These are phyloP conservation scores for Stictocephala bisonia DNA, from an alignment of 2,888 invertebrate genomes.

Conservation along the genomic window DNA sequence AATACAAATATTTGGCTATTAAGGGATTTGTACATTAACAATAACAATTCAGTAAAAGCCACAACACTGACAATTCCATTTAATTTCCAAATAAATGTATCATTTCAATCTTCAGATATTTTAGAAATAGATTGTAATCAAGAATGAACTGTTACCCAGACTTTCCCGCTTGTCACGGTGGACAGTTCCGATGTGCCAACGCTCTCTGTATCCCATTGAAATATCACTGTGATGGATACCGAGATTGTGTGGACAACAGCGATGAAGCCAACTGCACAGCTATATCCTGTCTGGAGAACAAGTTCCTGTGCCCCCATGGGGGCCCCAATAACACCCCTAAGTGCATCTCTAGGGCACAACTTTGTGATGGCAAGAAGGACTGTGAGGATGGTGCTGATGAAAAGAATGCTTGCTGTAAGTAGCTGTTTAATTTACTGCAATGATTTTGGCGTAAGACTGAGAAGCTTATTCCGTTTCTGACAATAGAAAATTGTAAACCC, in stretches of 20 bases:
- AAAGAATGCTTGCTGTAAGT: constrained; percentile 88
- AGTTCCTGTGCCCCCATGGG: constrained; percentile 89
- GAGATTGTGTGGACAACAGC: constrained; percentile 92
- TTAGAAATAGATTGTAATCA: too few species aligned
- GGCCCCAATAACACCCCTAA: constrained; percentile 78
- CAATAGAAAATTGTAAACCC: too few species aligned
- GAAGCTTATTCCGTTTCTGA: too few species aligned
- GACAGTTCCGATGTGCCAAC: constrained; percentile 93
- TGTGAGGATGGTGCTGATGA: constrained; percentile 94
- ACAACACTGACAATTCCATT: too few species aligned
- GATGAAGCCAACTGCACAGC: constrained; percentile 90
- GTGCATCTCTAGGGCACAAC: constrained; percentile 87
- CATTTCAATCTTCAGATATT: too few species aligned
- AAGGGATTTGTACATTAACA: too few species aligned
- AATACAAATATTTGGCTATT: too few species aligned
- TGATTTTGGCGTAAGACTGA: too few species aligned
- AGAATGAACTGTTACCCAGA: too few species aligned
- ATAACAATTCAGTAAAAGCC: neutral
- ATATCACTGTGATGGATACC: constrained; percentile 87
- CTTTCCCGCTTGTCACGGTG: constrained; percentile 88
- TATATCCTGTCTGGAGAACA: constrained; percentile 88
- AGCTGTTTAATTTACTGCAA: neutral
- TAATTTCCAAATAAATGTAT: too few species aligned
- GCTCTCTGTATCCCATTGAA: constrained; percentile 91
- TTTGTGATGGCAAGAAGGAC: constrained; percentile 92